phyloP scores from a whole-genome alignment of 2,113 vertebrate species.

The Procapra przewalskii region DNA sequence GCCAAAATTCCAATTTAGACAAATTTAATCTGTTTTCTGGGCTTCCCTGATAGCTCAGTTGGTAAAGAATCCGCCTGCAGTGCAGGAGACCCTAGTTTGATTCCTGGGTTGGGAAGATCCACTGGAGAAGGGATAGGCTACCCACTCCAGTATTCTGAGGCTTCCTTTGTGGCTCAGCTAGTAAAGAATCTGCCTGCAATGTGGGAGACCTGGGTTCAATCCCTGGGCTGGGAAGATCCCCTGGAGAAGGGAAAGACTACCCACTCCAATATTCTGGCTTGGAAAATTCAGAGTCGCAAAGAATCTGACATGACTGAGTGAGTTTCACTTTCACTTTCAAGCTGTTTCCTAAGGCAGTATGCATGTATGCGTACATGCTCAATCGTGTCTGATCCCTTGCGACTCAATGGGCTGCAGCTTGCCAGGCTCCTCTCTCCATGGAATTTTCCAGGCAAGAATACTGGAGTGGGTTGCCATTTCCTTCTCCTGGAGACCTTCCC shows the following conservation, averaged over 20 bases:
- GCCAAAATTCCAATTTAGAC: background rate
- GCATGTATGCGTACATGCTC: background rate
- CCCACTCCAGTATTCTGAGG: background rate
- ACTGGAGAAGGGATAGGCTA: background rate
- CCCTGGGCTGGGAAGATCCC: background rate
- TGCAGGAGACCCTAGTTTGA: background rate
- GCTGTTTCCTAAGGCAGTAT: background rate
- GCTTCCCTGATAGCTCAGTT: background rate
- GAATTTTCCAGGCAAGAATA: background rate
- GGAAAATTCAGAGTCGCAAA: background rate
- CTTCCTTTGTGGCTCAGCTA: background rate
- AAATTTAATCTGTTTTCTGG: background rate
- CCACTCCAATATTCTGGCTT: background rate
- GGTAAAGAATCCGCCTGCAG: rapidly evolving
- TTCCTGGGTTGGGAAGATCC: background rate
- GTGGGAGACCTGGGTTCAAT: background rate
- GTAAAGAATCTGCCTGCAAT: background rate
- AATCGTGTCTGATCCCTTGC: background rate
- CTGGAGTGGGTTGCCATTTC: background rate
- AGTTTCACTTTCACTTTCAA: background rate
- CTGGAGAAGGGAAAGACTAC: background rate
- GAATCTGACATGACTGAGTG: background rate
- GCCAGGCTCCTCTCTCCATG: background rate
- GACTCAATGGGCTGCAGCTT: background rate
- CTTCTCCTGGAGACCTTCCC: background rate